Conservation (phyloP, 2,797 vertebrate species). For the Amblyopsis hoosieri region DNA sequence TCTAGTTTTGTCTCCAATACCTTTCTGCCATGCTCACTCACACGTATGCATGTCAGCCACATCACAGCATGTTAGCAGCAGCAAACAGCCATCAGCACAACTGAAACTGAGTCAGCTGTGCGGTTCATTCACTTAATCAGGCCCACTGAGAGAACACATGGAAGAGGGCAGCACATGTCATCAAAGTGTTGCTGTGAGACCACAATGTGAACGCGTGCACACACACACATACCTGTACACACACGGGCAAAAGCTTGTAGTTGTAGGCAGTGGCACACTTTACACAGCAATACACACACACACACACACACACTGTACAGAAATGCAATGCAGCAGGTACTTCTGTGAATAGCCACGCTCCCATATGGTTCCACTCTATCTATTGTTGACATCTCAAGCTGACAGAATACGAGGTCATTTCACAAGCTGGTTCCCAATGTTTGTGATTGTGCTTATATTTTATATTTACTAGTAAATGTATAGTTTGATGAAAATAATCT, state of each 20-base stretch:
- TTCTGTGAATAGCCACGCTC: no score
- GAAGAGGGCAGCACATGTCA: conserved; percentile 34
- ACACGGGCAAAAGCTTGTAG: background rate
- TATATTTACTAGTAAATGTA: no score
- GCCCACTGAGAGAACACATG: conserved; percentile 52
- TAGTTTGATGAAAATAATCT: no score
- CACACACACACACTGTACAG: background rate
- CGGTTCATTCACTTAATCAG: conserved; percentile 46
- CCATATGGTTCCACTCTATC: no score
- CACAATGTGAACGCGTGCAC: conserved; percentile 1
- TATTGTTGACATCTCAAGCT: no score
- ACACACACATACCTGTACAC: conserved; percentile 1
- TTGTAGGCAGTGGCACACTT: background rate
- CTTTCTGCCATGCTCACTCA: background rate
- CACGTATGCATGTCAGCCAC: background rate
- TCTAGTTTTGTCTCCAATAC: background rate
- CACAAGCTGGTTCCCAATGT: no score
- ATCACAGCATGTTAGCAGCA: conserved; percentile 39
- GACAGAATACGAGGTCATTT: no score
- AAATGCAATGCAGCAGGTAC: background rate
- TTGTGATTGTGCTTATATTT: no score
- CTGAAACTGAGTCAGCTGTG: no score
- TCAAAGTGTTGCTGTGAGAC: conserved; percentile 15
- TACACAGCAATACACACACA: background rate
- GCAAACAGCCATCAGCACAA: conserved; percentile 31